Evolutionary conservation across 2,113 vertebrate species (phyloP).

Genomic region (Chrysochloris asiatica): DNA sequence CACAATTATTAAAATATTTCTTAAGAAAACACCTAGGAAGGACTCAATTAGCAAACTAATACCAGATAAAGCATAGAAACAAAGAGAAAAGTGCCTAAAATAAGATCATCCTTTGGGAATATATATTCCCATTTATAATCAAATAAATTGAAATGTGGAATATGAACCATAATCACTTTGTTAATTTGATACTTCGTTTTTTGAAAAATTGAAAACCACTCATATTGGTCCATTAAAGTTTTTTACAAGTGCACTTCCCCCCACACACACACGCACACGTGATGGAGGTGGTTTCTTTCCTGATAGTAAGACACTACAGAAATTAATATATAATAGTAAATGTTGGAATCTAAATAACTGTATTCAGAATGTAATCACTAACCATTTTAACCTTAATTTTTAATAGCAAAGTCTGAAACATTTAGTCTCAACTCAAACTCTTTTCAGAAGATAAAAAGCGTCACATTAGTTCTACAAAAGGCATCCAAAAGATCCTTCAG

Average conservation of each 20-base stretch:
- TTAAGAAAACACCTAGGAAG: background rate
- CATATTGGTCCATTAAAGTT: background rate
- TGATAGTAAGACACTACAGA: background rate
- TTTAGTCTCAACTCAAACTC: background rate
- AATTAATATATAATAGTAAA: background rate
- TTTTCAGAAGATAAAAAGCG: constrained; percentile 21
- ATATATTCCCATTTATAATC: background rate
- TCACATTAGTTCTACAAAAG: background rate
- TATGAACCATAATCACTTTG: background rate
- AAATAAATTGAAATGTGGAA: constrained; percentile 14
- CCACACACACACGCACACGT: too few species aligned
- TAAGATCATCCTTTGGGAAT: background rate
- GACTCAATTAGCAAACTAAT: background rate
- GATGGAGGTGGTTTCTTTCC: background rate
- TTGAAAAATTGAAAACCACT: background rate
- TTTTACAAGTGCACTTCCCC: background rate
- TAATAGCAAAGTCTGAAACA: constrained; percentile 7
- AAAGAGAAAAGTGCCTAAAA: constrained; percentile 24
- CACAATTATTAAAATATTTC: constrained; percentile 5
- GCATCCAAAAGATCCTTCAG: background rate
- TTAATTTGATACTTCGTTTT: background rate
- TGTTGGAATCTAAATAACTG: background rate
- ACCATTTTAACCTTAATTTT: constrained; percentile 25
- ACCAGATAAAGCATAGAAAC: constrained; percentile 33
- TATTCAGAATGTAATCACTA: background rate